Evolutionary conservation across 2,797 vertebrate species (phyloP).

Genomic region (Nannoperca australis): DNA sequence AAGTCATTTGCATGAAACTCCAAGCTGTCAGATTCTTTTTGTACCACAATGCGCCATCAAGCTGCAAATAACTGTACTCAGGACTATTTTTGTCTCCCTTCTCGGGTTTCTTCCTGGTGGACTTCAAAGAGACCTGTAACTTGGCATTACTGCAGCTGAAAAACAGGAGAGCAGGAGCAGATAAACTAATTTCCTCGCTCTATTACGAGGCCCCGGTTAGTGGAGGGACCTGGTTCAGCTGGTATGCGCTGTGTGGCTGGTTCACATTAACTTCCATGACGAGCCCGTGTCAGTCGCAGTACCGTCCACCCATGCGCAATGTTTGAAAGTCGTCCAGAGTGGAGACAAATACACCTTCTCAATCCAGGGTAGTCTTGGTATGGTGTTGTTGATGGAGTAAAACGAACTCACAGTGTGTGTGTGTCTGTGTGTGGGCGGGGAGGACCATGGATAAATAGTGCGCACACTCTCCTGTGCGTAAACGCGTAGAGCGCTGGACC

Average conservation of each 20-base stretch:
- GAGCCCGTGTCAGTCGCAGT: slow-evolving; percentile 25
- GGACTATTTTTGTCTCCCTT: slow-evolving; percentile 53
- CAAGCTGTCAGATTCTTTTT: slow-evolving; percentile 42
- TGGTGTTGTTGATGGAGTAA: slow-evolving; percentile 4
- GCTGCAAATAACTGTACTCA: slow-evolving; percentile 52
- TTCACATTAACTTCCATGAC: slow-evolving; percentile 64
- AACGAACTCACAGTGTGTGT: slow-evolving; percentile 17
- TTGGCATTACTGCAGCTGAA: slow-evolving; percentile 55
- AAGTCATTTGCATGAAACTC: slow-evolving; percentile 57
- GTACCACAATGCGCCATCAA: slow-evolving; percentile 52
- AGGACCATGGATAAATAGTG: slow-evolving; percentile 62
- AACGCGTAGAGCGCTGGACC: slow-evolving; percentile 24
- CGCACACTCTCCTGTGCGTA: slow-evolving; percentile 55
- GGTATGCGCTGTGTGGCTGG: slow-evolving; percentile 56
- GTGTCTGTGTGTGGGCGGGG: slow-evolving; percentile 13
- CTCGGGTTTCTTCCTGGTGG: slow-evolving; percentile 63
- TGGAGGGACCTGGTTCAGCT: slow-evolving; percentile 55
- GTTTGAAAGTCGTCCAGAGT: slow-evolving; percentile 17
- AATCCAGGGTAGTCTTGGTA: not conserved
- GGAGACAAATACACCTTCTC: not conserved
- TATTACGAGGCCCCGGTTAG: slow-evolving; percentile 59
- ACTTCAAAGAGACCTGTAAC: slow-evolving; percentile 72
- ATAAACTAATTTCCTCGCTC: slow-evolving; percentile 69
- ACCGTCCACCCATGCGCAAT: slow-evolving; percentile 7
- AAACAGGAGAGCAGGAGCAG: slow-evolving; percentile 60